Conservation (phyloP, 2,113 vertebrate genomes). For the Epinephelus fuscoguttatus region DNA sequence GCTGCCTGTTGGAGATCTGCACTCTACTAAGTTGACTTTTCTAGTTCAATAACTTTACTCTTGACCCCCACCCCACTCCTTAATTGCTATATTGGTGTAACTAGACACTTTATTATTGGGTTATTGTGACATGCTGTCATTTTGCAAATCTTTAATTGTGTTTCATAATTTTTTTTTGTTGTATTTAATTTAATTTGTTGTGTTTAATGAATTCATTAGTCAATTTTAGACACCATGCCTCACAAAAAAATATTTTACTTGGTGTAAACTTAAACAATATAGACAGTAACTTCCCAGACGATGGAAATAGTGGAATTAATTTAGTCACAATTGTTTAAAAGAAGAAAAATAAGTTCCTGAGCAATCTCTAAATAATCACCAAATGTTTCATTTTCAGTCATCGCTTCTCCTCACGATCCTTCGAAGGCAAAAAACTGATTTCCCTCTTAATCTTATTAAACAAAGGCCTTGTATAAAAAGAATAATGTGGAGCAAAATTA, state of each 20-base stretch:
- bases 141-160: not conserved
- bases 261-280: not conserved
- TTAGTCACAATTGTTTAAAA: slow-evolving; percentile 10
- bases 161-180: not conserved
- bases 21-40: too few species aligned
- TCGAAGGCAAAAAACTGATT: slow-evolving; percentile 22
- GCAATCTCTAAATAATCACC: slow-evolving; percentile 27
- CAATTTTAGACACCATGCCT: not conserved
- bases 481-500: slow-evolving; percentile 40
- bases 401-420: slow-evolving; percentile 22
- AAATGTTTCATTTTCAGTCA: slow-evolving; percentile 50
- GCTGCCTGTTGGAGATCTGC: too few species aligned
- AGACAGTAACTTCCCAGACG: not conserved
- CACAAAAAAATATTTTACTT: not conserved
- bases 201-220: not conserved
- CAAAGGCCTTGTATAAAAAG: slow-evolving; percentile 45
- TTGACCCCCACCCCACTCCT: too few species aligned
- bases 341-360: slow-evolving; percentile 27
- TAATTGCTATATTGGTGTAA: too few species aligned
- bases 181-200: not conserved
- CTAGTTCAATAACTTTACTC: too few species aligned
- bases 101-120: not conserved
- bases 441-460: slow-evolving; percentile 54
- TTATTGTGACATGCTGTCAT: not conserved
- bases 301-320: slow-evolving; percentile 9